These are phyloP conservation scores for Macrotus californicus DNA, from an alignment of 2,113 vertebrate genomes.

Conservation along the genomic window DNA sequence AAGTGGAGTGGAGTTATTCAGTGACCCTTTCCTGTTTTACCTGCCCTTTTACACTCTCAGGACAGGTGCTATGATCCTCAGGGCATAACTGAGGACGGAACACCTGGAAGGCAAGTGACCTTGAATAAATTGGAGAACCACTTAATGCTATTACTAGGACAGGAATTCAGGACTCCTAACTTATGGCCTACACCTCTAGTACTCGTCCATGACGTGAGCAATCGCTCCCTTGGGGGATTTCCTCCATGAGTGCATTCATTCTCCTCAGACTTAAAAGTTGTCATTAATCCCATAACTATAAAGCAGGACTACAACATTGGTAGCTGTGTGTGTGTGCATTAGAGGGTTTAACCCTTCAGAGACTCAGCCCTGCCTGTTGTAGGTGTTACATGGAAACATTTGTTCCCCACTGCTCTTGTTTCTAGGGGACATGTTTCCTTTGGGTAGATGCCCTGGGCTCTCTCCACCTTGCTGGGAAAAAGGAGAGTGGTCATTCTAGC, in stretches of 20 bases:
- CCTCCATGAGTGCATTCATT: neutral
- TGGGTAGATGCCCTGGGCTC: neutral
- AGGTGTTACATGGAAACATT: neutral
- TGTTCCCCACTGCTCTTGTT: neutral
- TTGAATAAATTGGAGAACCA: neutral
- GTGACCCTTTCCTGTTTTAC: neutral
- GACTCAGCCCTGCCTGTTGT: neutral
- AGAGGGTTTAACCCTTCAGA: neutral
- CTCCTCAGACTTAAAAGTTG: neutral
- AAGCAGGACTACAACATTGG: neutral
- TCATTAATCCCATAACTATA: neutral
- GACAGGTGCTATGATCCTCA: neutral
- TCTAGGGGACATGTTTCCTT: neutral
- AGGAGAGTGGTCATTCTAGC: neutral
- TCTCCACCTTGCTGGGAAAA: neutral
- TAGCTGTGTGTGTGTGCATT: neutral
- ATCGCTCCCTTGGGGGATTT: neutral
- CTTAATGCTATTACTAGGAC: neutral
- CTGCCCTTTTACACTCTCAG: neutral
- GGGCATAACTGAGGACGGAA: neutral
- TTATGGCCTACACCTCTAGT: neutral
- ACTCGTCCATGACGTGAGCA: neutral
- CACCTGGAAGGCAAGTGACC: neutral
- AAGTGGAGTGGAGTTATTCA: neutral
- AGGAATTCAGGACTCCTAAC: neutral